These are phyloP conservation scores for Ophiodon elongatus DNA, from an alignment of 2,113 vertebrate species.

Conservation along the genomic window DNA sequence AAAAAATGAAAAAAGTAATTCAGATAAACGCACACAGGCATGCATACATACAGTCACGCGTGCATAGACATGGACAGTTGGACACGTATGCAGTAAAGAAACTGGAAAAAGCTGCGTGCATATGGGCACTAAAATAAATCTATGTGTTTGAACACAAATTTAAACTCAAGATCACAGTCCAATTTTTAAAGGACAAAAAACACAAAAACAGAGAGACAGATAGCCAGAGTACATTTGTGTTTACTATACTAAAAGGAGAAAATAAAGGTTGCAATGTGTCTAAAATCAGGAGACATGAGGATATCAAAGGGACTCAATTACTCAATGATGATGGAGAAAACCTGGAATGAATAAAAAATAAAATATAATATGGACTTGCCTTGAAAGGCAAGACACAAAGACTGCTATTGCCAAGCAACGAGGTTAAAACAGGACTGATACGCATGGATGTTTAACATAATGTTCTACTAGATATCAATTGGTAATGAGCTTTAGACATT, in stretches of 20 bases:
- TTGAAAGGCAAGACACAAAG: constrained; percentile 34
- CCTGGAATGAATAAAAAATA: constrained; percentile 13
- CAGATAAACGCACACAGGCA: constrained; percentile 29
- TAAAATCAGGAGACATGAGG: constrained; percentile 1
- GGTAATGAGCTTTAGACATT: constrained; percentile 41
- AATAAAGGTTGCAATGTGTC: constrained; percentile 12
- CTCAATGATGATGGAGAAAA: constrained; percentile 36
- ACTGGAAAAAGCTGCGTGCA: not conserved
- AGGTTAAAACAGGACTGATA: constrained; percentile 38
- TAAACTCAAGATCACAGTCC: constrained; percentile 20
- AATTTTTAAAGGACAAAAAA: constrained; percentile 26
- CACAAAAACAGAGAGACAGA: constrained; percentile 23
- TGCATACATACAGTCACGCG: not conserved
- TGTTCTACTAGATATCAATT: constrained; percentile 25
- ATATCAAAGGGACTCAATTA: constrained; percentile 23
- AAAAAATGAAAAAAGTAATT: constrained; percentile 35
- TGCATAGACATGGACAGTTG: constrained; percentile 19
- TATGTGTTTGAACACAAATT: constrained; percentile 17
- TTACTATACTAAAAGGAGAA: not conserved
- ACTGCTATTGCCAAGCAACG: constrained; percentile 49
- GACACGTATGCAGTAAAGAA: constrained; percentile 11
- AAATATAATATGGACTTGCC: constrained; percentile 29
- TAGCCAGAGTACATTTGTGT: constrained; percentile 10
- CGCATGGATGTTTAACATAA: constrained; percentile 40
- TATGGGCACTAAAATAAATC: constrained; percentile 2